Evolutionary conservation across 2,113 vertebrate species (phyloP).

Genomic region (Ceyx melanurus): DNA sequence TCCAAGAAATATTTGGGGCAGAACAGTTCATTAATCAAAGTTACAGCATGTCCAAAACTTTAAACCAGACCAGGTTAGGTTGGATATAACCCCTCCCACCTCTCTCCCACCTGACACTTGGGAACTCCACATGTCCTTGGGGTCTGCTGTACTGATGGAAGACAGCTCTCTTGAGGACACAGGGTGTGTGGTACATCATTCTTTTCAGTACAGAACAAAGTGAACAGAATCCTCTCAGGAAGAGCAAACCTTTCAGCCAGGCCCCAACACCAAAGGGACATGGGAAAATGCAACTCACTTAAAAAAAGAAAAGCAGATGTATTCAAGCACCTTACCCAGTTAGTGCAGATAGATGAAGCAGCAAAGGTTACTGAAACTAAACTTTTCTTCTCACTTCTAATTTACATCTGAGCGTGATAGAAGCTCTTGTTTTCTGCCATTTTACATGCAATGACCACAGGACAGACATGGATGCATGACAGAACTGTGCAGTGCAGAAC

Average conservation of each 20-base stretch:
- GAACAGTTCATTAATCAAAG: slow-evolving; percentile 38
- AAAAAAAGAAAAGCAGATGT: background rate
- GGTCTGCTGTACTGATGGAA: background rate
- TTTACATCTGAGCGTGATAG: background rate
- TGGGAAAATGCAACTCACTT: background rate
- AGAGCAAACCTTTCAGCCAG: background rate
- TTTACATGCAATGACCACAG: background rate
- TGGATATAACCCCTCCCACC: background rate
- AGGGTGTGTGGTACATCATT: background rate
- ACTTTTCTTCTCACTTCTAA: background rate
- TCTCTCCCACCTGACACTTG: background rate
- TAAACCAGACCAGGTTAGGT: background rate
- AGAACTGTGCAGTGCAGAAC: background rate
- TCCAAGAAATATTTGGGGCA: slow-evolving; percentile 43
- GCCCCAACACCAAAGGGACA: background rate
- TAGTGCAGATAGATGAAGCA: background rate
- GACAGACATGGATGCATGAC: background rate
- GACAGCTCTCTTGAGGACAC: background rate
- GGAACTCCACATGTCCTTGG: background rate
- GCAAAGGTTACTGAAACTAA: background rate
- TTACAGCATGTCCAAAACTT: background rate
- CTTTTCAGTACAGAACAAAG: background rate
- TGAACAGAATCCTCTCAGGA: background rate
- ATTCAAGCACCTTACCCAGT: background rate
- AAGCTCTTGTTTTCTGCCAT: background rate